Conservation (phyloP, 2,113 vertebrate genomes). For the Rhinogobius similis region DNA sequence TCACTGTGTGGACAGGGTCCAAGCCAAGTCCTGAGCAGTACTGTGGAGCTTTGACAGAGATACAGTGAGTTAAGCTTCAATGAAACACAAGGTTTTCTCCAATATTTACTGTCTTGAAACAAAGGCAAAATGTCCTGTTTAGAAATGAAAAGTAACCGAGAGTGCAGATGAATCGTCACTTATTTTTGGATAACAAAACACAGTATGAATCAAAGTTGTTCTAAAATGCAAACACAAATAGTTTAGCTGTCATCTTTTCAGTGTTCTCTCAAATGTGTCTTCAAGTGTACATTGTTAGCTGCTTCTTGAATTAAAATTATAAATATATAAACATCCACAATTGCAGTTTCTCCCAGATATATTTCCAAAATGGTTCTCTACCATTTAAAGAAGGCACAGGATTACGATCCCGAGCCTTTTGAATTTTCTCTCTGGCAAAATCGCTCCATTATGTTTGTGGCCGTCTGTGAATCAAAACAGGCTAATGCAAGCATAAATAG, state of each 20-base stretch:
- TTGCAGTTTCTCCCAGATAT: background rate
- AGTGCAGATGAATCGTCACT: background rate
- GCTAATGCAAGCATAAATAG: conserved; percentile 63
- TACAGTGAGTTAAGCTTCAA: too few relatives aligned
- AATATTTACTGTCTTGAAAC: background rate
- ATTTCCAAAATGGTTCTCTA: background rate
- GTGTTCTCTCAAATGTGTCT: too few relatives aligned
- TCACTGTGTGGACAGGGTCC: too few relatives aligned
- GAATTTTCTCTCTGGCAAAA: conserved; percentile 58
- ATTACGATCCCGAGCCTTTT: conserved; percentile 23
- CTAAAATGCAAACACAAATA: too few relatives aligned
- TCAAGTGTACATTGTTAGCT: too few relatives aligned
- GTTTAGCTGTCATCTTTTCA: too few relatives aligned
- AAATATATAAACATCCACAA: too few relatives aligned
- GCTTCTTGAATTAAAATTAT: too few relatives aligned
- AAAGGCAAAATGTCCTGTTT: background rate
- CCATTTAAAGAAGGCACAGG: conserved; percentile 24
- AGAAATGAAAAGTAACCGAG: background rate
- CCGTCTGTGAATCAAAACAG: conserved; percentile 69
- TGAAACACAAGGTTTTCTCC: background rate
- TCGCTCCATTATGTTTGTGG: conserved; percentile 65
- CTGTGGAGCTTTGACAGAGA: too few relatives aligned
- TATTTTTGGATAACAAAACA: too few relatives aligned
- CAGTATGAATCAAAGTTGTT: too few relatives aligned
- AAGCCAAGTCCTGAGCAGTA: too few relatives aligned